Conservation (phyloP, 2,888 invertebrate genomes). For the Chrysolina americana region DNA sequence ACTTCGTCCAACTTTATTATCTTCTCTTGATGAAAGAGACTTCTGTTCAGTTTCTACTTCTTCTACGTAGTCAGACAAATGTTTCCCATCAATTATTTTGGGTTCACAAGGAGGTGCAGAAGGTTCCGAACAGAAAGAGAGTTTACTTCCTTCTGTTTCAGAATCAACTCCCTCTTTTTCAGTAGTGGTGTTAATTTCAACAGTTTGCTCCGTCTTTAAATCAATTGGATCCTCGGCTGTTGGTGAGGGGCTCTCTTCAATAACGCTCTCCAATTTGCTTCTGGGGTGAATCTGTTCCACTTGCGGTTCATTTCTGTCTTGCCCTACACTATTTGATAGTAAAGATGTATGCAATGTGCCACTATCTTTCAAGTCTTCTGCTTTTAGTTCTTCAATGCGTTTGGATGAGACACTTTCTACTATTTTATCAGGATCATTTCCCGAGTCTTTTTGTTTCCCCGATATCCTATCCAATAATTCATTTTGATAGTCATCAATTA, state of each 20-base stretch:
- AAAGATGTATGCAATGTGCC: slow-evolving; percentile 20
- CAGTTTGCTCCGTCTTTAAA: neutral
- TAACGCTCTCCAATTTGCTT: slow-evolving; percentile 16
- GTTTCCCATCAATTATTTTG: slow-evolving; percentile 40
- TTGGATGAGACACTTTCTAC: slow-evolving; percentile 35
- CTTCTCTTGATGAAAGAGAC: too few relatives aligned
- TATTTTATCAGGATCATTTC: slow-evolving; percentile 27
- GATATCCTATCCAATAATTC: slow-evolving; percentile 54
- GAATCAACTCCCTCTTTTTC: neutral
- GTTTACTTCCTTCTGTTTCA: slow-evolving; percentile 23
- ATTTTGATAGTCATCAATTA: slow-evolving; percentile 54
- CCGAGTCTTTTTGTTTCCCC: slow-evolving; percentile 48
- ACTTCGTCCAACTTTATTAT: too few relatives aligned
- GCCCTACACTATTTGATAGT: neutral
- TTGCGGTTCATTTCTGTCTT: neutral
- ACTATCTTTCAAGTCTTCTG: slow-evolving; percentile 25
- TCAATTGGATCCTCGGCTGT: neutral
- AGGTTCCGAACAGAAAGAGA: slow-evolving; percentile 37
- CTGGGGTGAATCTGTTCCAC: neutral
- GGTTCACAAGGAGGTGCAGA: slow-evolving; percentile 9
- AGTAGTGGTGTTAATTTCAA: neutral
- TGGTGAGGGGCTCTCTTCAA: neutral
- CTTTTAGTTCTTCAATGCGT: slow-evolving; percentile 26
- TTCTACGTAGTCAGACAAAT: slow-evolving; percentile 40
- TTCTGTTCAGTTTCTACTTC: slow-evolving; percentile 7